A percentile compares a stretch with the other conserved stretches of the same genome.
Evolutionary conservation across 2,113 vertebrate genomes (phyloP).

Genomic region (Axis porcinus): DNA sequence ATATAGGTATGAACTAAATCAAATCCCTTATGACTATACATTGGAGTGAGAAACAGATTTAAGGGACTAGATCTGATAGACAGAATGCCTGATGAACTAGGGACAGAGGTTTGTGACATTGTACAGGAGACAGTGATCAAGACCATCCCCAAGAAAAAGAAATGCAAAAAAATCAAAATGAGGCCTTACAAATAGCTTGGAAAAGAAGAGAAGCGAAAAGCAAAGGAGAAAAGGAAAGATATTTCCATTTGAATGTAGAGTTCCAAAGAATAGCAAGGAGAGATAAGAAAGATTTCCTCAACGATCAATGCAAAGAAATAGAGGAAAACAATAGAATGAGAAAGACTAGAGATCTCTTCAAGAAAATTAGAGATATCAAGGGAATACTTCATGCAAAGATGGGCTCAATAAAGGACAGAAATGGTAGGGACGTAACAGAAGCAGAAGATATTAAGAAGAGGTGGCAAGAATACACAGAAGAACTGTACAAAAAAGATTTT

Average conservation of each 20-base stretch:
- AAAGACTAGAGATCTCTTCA: background rate
- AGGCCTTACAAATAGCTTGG: background rate
- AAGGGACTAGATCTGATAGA: no score
- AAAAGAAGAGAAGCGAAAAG: background rate
- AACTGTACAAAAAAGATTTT: background rate
- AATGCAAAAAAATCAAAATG: no score
- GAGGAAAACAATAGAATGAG: background rate
- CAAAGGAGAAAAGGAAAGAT: background rate
- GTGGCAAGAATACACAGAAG: background rate
- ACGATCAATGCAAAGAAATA: background rate
- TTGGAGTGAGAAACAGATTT: no score
- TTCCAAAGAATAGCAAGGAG: background rate
- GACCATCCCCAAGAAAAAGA: no score
- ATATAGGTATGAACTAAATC: no score
- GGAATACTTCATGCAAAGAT: background rate
- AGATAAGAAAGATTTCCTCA: background rate
- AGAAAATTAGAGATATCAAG: background rate
- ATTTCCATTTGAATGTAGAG: background rate
- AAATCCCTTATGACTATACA: no score
- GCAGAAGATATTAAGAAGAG: background rate
- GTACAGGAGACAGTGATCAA: no score
- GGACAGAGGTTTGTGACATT: no score
- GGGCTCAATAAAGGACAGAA: background rate
- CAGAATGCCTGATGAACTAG: no score
- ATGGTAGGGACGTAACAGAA: background rate